Evolutionary conservation across 2,888 invertebrate species (phyloP), one percentile per base, ranked within the genome.

Genomic region (Drosophila paramelanica): DNA sequence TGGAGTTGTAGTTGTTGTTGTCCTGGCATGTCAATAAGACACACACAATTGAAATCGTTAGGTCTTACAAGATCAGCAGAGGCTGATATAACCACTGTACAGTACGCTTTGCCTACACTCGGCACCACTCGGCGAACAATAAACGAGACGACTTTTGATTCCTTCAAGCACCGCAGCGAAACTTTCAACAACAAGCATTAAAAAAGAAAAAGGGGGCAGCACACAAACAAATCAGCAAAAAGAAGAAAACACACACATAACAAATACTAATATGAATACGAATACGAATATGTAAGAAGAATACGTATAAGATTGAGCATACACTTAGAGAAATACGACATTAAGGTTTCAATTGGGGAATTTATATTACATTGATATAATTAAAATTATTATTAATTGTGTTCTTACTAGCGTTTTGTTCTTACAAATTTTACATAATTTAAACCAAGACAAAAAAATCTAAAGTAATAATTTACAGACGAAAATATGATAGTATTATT

Each of bases 1-100:
- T 55, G 62, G 62, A 53, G 53, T 57, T 57, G 41, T 46, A 57
- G 66, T 68, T 61, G 61, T 65, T 47, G 36, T 39, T 66, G 73
- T 78, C 41, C 64, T 80, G 81, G 67, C 84, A 81, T 87, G 87
- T 84, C 83, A 87, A 84, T 84, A 79, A 84, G 84, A 83, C 84
- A 83, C 77, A 85, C 77, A 85, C 82, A 87, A 68, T 81, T 75
- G 73, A 77, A 72, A 58, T 73, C 62, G 59, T 58, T 47, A 70
- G 84, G 69, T 56, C 69, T 81, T 87, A 87, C 83, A 87, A 84
- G 83, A 84, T 84, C 83, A 73, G 74, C 60, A 49, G 20, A 52
- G 68, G 67, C 64, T 74, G 79, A 83, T 81, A 83, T 76, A 69
- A 46, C 56, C 45, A 57, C 38, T 33, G 49, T 25, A 43, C 53